phyloP scores from a whole-genome alignment of 2,888 invertebrate species.

The Macrosiphum euphorbiae region DNA sequence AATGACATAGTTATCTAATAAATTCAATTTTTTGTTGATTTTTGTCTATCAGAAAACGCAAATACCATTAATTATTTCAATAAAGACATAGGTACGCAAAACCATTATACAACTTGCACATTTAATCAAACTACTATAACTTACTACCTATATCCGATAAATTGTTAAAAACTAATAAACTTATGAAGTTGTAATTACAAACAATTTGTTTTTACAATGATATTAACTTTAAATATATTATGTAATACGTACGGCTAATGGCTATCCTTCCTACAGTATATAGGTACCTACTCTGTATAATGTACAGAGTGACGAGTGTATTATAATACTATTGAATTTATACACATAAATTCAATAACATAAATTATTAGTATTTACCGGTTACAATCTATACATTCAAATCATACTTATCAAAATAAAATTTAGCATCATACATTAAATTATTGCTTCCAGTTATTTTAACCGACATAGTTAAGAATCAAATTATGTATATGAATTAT shows the following conservation, averaged over 20 bases:
- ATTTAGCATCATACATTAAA: neutral
- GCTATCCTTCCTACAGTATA: neutral
- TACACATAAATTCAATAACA: neutral
- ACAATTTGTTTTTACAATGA: neutral
- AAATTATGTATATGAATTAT: neutral
- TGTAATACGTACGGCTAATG: neutral
- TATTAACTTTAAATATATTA: neutral
- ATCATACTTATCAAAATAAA: neutral
- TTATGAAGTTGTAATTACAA: neutral
- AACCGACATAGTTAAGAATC: neutral
- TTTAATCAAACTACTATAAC: neutral
- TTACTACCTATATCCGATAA: neutral
- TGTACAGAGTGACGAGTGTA: neutral
- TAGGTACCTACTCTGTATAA: neutral
- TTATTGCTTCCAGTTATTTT: neutral
- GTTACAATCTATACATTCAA: neutral
- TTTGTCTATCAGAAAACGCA: neutral
- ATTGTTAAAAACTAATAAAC: neutral
- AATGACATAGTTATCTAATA: neutral
- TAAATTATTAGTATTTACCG: neutral
- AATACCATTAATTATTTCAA: neutral
- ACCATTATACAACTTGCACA: neutral
- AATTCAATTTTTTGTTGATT: neutral
- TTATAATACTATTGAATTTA: no score
- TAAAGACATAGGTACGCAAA: neutral